A percentile compares a stretch with the other conserved stretches of the same genome.
These are phyloP conservation scores for Macrocentrus cingulum DNA, from an alignment of 1,140 invertebrate genomes.

Conservation along the genomic window DNA sequence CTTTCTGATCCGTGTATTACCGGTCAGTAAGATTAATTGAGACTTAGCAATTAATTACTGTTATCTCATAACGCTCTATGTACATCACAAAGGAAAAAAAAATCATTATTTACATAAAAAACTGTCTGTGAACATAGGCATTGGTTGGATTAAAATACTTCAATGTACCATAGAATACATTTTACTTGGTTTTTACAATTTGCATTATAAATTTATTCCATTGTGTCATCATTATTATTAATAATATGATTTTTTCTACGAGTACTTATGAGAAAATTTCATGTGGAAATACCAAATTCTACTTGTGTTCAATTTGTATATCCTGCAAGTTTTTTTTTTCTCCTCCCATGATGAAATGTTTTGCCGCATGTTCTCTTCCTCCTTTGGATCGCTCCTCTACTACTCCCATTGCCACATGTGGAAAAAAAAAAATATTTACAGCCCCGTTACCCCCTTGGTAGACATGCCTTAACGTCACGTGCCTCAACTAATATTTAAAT, in stretches of 20 bases:
- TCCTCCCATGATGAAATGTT: too few relatives aligned
- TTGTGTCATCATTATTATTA: not conserved
- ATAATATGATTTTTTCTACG: too few relatives aligned
- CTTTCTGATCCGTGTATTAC: constrained; percentile 40
- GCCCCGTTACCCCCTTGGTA: constrained; percentile 40
- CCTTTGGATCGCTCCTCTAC: not conserved
- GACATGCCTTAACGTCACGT: constrained; percentile 52
- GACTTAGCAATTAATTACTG: constrained; percentile 49
- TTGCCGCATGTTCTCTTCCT: not conserved
- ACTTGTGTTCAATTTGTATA: too few relatives aligned
- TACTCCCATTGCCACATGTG: not conserved
- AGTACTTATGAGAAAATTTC: too few relatives aligned
- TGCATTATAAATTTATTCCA: constrained; percentile 18
- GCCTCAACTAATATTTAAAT: constrained; percentile 50
- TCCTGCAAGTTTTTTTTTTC: too few relatives aligned
- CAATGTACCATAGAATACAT: constrained; percentile 60
- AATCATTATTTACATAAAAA: constrained; percentile 33
- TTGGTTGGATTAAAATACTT: constrained; percentile 56
- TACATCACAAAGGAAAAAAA: constrained; percentile 50
- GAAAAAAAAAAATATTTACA: constrained; percentile 2
- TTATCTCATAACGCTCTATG: constrained; percentile 52
- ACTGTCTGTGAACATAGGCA: constrained; percentile 34
- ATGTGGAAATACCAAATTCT: too few relatives aligned
- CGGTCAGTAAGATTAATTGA: constrained; percentile 42
- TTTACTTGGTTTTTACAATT: constrained; percentile 60